These are phyloP conservation scores for Crotalus tigris DNA, from an alignment of 2,113 vertebrate species.

Conservation along the genomic window DNA sequence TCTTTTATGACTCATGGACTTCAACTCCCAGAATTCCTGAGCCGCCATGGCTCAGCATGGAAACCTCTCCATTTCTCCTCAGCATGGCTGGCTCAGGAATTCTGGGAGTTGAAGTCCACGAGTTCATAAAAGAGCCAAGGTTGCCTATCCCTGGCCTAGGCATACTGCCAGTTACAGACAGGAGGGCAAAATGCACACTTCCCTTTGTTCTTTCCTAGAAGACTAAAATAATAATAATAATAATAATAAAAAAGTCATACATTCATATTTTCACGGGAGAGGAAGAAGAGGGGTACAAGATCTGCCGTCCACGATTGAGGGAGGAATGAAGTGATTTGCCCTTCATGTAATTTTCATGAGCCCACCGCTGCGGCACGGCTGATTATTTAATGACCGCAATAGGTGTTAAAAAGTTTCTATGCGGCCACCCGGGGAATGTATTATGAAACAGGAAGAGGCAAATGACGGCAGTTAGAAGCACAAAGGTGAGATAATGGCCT, in stretches of 20 bases:
- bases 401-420: constrained; percentile 81
- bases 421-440: constrained; percentile 75
- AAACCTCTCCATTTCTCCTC: too few relatives aligned
- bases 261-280: not conserved
- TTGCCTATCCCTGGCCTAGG: too few relatives aligned
- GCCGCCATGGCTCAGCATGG: too few relatives aligned
- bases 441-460: constrained; percentile 77
- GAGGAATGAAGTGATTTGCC: constrained; percentile 19
- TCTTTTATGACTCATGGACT: too few relatives aligned
- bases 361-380: constrained; percentile 61
- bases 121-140: too few relatives aligned
- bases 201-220: not conserved
- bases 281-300: not conserved
- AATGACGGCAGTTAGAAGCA: constrained; percentile 76
- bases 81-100: too few relatives aligned
- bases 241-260: not conserved
- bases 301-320: not conserved
- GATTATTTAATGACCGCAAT: constrained; percentile 66
- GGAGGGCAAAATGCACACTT: too few relatives aligned
- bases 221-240: too few relatives aligned
- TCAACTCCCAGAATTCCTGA: too few relatives aligned
- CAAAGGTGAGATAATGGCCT: constrained; percentile 88
- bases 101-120: too few relatives aligned
- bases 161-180: not conserved
- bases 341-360: constrained; percentile 70